Conservation (phyloP, 92 coral and sea anemone genomes). For the Diadumene lineata region DNA sequence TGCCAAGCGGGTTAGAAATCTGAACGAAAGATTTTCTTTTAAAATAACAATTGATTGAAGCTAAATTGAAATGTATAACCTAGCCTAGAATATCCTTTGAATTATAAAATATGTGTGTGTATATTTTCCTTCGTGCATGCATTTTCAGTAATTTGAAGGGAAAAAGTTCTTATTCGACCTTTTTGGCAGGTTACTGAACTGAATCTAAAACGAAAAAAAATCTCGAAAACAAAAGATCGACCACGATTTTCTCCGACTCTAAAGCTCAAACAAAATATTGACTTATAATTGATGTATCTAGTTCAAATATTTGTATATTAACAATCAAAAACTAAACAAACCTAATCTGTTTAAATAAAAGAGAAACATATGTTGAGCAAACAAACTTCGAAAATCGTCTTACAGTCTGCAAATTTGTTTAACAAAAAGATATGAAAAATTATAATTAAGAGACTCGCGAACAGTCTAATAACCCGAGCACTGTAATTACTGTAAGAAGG, state of each 20-base stretch:
- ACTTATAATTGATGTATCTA: not conserved
- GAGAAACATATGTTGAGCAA: not conserved
- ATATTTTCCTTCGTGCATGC: not conserved
- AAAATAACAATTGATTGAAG: too few species aligned
- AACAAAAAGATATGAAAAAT: not conserved
- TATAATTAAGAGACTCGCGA: not conserved
- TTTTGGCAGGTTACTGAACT: not conserved
- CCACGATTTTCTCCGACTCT: not conserved
- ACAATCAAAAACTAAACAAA: not conserved
- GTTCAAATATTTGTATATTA: not conserved
- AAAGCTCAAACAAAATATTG: not conserved
- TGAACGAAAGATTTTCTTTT: not conserved
- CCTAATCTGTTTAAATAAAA: not conserved
- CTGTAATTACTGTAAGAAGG: constrained; percentile 5
- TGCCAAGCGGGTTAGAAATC: not conserved
- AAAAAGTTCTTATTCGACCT: not conserved
- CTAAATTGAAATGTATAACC: too few species aligned
- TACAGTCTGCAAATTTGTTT: not conserved
- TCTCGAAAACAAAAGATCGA: not conserved
- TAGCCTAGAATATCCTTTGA: not conserved
- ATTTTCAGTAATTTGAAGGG: not conserved
- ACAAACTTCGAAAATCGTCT: not conserved
- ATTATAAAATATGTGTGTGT: not conserved
- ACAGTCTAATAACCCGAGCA: not conserved
- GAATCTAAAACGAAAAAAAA: not conserved